Base-by-base conservation (phyloP, 2,888 invertebrate genomes). In the Xestoiulus laeticollis region DNA sequence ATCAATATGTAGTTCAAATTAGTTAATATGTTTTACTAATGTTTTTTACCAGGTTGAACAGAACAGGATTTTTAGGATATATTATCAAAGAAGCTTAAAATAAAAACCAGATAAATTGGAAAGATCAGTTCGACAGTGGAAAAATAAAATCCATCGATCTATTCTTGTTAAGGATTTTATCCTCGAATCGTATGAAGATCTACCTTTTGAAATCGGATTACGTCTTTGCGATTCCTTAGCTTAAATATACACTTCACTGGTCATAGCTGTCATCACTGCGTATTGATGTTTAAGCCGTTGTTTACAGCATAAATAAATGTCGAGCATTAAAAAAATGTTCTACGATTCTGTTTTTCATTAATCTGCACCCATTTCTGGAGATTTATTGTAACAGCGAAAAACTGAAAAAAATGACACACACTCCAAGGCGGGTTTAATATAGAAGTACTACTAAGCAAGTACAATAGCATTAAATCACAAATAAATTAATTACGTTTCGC, bases 161-260 rank as follows among this genome's bases (percentile, higher is more conserved):
- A 68, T 22, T 68, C 22, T 68, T 68, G 59, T 68, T 59, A 59
- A 59, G n/a, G 53, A 59, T 59, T 48, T 68, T 68, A 68, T 68
- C 59, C 22, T 5, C 38, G 22, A 68, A 19, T 68, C 8, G 59
- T 10, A 68, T 4, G 0, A 22, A 68, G 10, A 68, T 19, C 59
- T 68, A 68, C 5, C 59, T 8, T 68, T 68, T 5, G 59, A 22
- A 5, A 68, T 68, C 59, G 59, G 59, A 68, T 68, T 68, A 68
- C 8, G 59, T 68, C n/a, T 68, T 68, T 22, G 8, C 59, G 22
- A 68, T 68, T 8, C 22, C 22, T 22, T 8, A 22, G 30, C 30
- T 78, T 78, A 26, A 78, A 78, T 78, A 30, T 78, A 14, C 30
- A 14, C 30, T 30, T 78, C 16, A 78, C 30, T 30, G 14, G 26